Conservation (phyloP, 2,888 invertebrate species). For the Aricia artaxerxes region DNA sequence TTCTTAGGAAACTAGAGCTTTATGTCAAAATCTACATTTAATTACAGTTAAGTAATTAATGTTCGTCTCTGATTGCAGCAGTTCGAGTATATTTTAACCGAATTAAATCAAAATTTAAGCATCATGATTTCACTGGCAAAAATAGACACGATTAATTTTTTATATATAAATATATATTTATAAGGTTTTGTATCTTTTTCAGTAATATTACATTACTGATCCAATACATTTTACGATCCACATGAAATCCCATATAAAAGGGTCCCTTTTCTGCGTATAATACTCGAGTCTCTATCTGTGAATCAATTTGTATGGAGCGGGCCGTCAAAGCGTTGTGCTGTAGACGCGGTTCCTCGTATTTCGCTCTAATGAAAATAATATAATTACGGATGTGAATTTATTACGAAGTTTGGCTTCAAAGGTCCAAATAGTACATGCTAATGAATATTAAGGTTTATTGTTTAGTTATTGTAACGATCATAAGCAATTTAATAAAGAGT, state of each 20-base stretch:
- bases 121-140: too few relatives aligned
- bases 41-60: too few relatives aligned
- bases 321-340: not conserved
- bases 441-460: constrained; percentile 1
- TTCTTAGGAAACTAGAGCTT: too few relatives aligned
- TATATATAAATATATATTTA: too few relatives aligned
- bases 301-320: not conserved
- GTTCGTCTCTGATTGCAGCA: too few relatives aligned
- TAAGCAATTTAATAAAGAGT: not conserved
- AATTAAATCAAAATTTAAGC: too few relatives aligned
- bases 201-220: not conserved
- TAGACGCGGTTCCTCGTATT: not conserved
- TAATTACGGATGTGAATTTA: constrained; percentile 16
- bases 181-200: not conserved
- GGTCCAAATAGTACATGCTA: not conserved
- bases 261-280: not conserved
- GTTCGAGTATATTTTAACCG: too few relatives aligned
- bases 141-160: too few relatives aligned
- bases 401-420: not conserved
- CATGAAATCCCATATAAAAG: constrained; percentile 8
- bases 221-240: not conserved
- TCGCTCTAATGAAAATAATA: constrained; percentile 23
- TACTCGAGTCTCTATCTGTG: not conserved
- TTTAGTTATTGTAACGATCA: not conserved
- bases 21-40: too few relatives aligned